These are phyloP conservation scores for Leptopilina myrica DNA, from an alignment of 2,888 invertebrate genomes.

Conservation along the genomic window DNA sequence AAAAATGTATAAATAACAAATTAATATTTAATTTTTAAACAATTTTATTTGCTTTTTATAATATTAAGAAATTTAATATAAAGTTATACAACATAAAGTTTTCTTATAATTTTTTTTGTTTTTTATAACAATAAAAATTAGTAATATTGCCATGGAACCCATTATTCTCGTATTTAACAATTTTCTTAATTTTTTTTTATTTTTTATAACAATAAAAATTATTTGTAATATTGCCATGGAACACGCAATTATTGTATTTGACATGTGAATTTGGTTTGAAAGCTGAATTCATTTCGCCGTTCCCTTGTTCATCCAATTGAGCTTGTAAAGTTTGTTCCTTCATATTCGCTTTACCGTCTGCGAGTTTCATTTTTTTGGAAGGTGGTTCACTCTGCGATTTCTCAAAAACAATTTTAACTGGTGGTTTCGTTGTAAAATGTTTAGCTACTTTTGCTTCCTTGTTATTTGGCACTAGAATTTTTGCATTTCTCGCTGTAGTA, in stretches of 20 bases:
- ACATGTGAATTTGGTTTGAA: background rate
- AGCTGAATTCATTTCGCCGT: background rate
- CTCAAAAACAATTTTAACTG: background rate
- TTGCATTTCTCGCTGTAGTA: background rate
- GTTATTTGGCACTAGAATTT: background rate
- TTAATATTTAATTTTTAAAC: background rate
- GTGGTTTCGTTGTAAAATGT: slow-evolving; percentile 18
- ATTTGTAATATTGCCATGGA: background rate
- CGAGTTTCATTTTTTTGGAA: background rate
- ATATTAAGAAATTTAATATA: background rate
- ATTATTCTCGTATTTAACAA: background rate
- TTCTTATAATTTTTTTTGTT: background rate
- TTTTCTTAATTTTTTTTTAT: background rate
- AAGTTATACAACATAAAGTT: background rate
- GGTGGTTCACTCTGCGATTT: background rate
- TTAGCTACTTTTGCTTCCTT: background rate
- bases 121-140: background rate
- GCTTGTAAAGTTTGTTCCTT: background rate
- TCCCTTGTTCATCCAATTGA: background rate
- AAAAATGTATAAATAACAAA: background rate
- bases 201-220: background rate
- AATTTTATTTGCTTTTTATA: background rate
- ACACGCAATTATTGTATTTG: slow-evolving; percentile 4
- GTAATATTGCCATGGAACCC: background rate
- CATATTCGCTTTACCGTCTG: background rate